These are phyloP conservation scores for Acheta domesticus DNA, from an alignment of 2,888 invertebrate species.

Conservation along the genomic window DNA sequence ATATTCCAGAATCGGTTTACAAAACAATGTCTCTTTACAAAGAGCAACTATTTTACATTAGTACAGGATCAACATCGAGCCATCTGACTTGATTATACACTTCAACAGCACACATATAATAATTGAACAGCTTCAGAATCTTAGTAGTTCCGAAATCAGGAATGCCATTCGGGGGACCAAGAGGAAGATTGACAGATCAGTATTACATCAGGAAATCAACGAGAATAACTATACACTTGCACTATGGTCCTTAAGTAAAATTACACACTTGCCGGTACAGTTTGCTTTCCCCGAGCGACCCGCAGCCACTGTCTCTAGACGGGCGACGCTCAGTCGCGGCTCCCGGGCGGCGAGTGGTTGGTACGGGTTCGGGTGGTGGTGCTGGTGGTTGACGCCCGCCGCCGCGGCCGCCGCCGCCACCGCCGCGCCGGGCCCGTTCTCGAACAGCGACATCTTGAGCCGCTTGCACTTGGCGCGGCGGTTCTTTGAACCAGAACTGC, in stretches of 20 bases:
- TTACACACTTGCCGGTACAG: background rate
- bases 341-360: slow-evolving; percentile 23
- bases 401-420: background rate
- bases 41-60: background rate
- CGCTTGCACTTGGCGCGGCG: slow-evolving; percentile 97
- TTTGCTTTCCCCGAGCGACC: background rate
- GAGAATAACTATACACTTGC: slow-evolving; percentile 1
- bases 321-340: slow-evolving; percentile 18
- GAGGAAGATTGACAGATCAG: background rate
- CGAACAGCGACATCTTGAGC: slow-evolving; percentile 84
- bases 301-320: too few species aligned
- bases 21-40: slow-evolving; percentile 11
- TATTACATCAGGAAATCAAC: background rate
- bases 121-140: slow-evolving; percentile 1
- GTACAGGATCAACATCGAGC: background rate
- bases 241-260: background rate
- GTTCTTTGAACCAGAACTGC: slow-evolving; percentile 99
- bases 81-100: background rate
- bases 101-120: background rate
- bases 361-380: slow-evolving; percentile 25
- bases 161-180: background rate
- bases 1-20: background rate
- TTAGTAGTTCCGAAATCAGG: background rate
- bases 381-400: slow-evolving; percentile 3
- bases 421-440: slow-evolving; percentile 43